Evolutionary conservation across 1,140 invertebrate genomes (phyloP), one percentile per base, ranked within the genome.

Genomic region (Ctenoplectra terminalis): DNA sequence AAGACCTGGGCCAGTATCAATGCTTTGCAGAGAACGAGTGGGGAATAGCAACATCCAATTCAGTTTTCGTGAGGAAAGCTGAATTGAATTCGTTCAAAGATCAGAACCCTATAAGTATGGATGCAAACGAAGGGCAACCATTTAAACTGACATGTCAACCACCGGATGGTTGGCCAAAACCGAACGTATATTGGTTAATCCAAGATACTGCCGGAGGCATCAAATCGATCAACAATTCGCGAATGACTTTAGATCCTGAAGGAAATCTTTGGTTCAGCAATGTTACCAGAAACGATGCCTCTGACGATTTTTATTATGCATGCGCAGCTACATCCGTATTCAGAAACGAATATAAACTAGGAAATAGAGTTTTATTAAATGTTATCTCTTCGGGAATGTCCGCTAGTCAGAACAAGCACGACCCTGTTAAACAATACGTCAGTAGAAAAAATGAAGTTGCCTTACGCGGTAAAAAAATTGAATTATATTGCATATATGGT

Each of bases 21-120:
- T 99, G 99, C 94, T 98, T 99, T 92, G 99, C 99, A 0, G 95
- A 96, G 87, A 99, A 99, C 91, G 97, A 98, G 88, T 98, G 98
- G 95, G 99, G 99, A 61, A 97, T 95, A 6, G 98, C 98, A 20
- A 98, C 98, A 0, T 98, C 98, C 0, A 99, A 99, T 92, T 98
- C 98, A 0, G 98, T 99, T 15, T 98, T 98, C 90, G 97, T 99
- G 20, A 95, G 98, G n/a, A 98, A 99, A 93, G 98, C 98, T 7
- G 98, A 99, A 92, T 94, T 99, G 75, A 98, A 98, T 92, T 97
- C 97, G 0, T 99, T 99, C 93, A 98, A 98, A 91, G 97, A 98
- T 87, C 96, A 97, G 63, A 94, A 93, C 50, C 95, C 95, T 60
- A 89, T 93, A 58, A 95, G 95, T 0, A 71, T 96, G 2, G 94